phyloP scores from a whole-genome alignment of 2,797 vertebrate species.

The Chaunax sp. region DNA sequence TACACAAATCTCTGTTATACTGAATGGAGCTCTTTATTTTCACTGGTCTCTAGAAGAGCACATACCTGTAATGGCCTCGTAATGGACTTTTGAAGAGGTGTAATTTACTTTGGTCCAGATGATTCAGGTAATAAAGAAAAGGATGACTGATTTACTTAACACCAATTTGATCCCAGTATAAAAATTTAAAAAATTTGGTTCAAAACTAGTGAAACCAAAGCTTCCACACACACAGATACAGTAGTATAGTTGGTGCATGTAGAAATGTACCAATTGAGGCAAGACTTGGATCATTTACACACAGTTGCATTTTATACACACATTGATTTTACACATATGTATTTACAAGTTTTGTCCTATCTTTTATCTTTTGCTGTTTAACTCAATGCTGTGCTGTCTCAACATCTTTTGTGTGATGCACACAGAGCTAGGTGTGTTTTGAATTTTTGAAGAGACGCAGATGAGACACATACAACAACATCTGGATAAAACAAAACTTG shows the following conservation, averaged over 20 bases:
- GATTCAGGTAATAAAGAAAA: neutral
- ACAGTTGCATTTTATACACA: constrained; percentile 11
- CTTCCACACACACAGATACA: neutral
- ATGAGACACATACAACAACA: neutral
- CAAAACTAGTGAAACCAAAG: too few relatives aligned
- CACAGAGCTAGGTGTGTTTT: neutral
- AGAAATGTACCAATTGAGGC: neutral
- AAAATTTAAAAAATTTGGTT: neutral
- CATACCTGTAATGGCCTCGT: neutral
- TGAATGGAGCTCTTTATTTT: too few relatives aligned
- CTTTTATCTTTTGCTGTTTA: neutral
- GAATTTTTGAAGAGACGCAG: constrained; percentile 13
- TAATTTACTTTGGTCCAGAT: neutral
- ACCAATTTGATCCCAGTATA: neutral
- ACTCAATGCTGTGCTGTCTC: neutral
- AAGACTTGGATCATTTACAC: neutral
- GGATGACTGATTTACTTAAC: neutral
- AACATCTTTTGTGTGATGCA: neutral
- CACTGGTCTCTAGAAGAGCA: neutral
- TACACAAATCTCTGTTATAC: too few relatives aligned
- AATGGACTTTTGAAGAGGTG: neutral
- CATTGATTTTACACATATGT: neutral
- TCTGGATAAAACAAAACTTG: neutral
- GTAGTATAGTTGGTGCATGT: neutral
- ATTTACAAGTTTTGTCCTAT: constrained; percentile 5